Base-by-base conservation (phyloP, 2,797 vertebrate genomes). In the Hafferia zeledoni region DNA sequence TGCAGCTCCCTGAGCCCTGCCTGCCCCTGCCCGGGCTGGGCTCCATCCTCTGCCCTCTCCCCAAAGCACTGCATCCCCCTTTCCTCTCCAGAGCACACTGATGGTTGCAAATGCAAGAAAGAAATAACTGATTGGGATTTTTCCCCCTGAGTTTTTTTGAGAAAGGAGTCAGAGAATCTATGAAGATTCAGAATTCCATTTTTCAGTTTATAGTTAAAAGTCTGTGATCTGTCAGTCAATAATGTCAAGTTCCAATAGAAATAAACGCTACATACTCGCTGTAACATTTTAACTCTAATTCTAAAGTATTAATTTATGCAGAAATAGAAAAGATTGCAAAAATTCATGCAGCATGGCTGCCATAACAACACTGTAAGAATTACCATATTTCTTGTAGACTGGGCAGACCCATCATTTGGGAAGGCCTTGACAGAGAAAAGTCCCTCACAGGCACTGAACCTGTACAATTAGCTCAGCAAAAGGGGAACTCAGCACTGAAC, bases 1-100 rank as follows among this genome's bases (percentile, higher is more conserved):
- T 85, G 95, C 94, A 87, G 84, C 60, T 52, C 64, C 9, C 55
- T 50, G 81, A 79, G 83, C 85, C 57, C 31, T 20, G 41, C 30
- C 60, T 63, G 87, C 61, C 86, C 50, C 56, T 28, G 28, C 9
- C 43, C 27, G 10, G 18, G 81, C 94, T 47, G 83, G 18, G 4
- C 61, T 39, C 49, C 14, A 60, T n/a, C 22, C 75, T 64, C 82
- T 82, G 31, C 49, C 88, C 89, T 79, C 68, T 81, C 77, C 77
- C 59, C 60, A 19, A 39, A 93, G 3, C 82, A 55, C 43, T 30
- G 63, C 69, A 83, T 64, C 84, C 41, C 17, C 70, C 2, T 44
- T 70, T 20, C 59, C 49, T 50, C 64, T 86, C 65, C 77, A 64
- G 16, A 47, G 41, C 80, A 20, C 22, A 5, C 23, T 4, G 41